phyloP scores from a whole-genome alignment of 2,888 invertebrate genomes.

The Alsophila aescularia region DNA sequence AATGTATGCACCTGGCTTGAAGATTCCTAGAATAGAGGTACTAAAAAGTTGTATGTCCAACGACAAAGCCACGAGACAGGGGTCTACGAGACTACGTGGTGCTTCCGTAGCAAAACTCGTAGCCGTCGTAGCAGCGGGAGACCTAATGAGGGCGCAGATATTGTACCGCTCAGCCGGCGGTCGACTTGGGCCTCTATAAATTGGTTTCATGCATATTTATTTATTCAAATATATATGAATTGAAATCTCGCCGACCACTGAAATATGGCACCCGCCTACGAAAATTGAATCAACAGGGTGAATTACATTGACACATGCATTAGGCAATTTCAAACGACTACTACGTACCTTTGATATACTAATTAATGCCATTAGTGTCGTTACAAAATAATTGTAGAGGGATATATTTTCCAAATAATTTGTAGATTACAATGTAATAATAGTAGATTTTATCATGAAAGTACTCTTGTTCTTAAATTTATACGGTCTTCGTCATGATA shows the following conservation, averaged over 20 bases:
- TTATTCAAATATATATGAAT: constrained; percentile 84
- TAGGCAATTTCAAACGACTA: constrained; percentile 32
- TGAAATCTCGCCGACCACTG: constrained; percentile 81
- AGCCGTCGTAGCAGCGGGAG: constrained; percentile 59
- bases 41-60: constrained; percentile 38
- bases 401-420: too few relatives aligned
- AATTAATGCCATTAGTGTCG: constrained; percentile 21
- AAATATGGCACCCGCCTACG: constrained; percentile 73
- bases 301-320: constrained; percentile 67
- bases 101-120: constrained; percentile 64
- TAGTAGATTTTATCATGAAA: not conserved
- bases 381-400: not conserved
- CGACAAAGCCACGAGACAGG: constrained; percentile 58
- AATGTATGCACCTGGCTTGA: not conserved
- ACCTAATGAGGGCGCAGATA: constrained; percentile 78
- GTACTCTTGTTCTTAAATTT: constrained; percentile 3
- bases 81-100: constrained; percentile 47
- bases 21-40: too few relatives aligned
- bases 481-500: constrained; percentile 11
- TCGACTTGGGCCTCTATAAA: constrained; percentile 72
- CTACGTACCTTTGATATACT: constrained; percentile 19
- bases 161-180: constrained; percentile 65
- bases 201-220: constrained; percentile 85
- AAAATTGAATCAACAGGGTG: constrained; percentile 77
- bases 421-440: too few relatives aligned